Percentiles rank a stretch among this genome's conserved stretches.
Conservation (phyloP, 2,113 vertebrate species). For the Thermophis baileyi region DNA sequence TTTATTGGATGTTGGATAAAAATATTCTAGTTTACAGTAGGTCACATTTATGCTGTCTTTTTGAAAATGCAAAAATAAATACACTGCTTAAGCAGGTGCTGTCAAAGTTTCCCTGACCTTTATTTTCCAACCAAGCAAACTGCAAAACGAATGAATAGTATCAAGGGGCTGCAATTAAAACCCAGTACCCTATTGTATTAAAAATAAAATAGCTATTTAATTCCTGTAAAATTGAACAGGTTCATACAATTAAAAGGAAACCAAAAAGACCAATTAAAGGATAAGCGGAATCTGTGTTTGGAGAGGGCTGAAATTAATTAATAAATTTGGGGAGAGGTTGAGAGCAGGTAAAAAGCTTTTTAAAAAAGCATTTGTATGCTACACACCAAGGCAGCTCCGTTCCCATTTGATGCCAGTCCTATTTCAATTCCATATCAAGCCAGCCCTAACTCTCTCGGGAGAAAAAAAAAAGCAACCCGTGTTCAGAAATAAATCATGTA, state of each 20-base stretch:
- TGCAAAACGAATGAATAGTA: background rate
- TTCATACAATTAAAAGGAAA: slow-evolving; percentile 23
- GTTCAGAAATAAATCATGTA: background rate
- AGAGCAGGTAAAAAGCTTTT: background rate
- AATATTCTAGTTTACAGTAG: background rate
- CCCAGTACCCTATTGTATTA: background rate
- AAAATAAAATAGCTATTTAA: slow-evolving; percentile 25
- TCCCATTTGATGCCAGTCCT: background rate
- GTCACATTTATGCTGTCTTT: background rate
- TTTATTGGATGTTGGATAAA: background rate
- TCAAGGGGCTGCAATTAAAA: background rate
- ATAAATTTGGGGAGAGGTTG: background rate
- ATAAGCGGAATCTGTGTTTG: background rate
- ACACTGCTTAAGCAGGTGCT: background rate
- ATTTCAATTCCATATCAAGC: background rate
- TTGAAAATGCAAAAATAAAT: background rate
- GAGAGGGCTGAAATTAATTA: background rate
- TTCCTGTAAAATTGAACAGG: background rate
- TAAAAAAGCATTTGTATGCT: background rate
- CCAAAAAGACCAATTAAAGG: background rate
- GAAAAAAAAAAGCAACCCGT: background rate
- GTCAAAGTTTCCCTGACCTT: background rate
- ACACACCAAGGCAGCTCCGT: background rate
- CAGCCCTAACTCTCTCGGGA: background rate
- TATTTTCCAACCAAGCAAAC: background rate